Percentiles rank a stretch among this genome's conserved stretches.
Conservation (phyloP, 1,140 invertebrate genomes). For the Apocrypta bakeri region DNA sequence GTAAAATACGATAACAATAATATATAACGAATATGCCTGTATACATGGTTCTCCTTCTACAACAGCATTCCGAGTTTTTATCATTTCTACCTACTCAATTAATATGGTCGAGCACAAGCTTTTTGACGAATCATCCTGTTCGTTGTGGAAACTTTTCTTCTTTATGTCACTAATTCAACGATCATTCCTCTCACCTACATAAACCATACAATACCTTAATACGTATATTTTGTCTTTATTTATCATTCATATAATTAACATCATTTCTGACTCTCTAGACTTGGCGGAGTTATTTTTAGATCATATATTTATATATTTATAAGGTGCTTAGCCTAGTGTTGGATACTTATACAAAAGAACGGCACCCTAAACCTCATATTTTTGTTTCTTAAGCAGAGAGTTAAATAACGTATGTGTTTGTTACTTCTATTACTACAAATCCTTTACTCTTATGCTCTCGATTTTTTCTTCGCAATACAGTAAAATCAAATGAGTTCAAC, state of each 20-base stretch:
- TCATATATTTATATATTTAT: no score
- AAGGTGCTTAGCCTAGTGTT: slow-evolving; percentile 50
- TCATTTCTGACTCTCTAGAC: slow-evolving; percentile 37
- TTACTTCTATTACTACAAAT: slow-evolving; percentile 19
- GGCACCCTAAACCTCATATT: slow-evolving; percentile 52
- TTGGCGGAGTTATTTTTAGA: slow-evolving; percentile 37
- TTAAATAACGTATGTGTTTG: slow-evolving; percentile 2
- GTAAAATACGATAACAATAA: slow-evolving; percentile 70
- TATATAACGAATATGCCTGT: slow-evolving; percentile 67
- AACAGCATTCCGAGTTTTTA: slow-evolving; percentile 63
- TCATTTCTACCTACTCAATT: slow-evolving; percentile 58
- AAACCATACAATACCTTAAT: slow-evolving; percentile 48
- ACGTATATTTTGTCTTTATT: slow-evolving; percentile 51
- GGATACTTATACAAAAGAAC: slow-evolving; percentile 52
- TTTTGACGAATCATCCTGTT: slow-evolving; percentile 24
- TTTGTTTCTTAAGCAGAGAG: not conserved
- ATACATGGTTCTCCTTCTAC: slow-evolving; percentile 68
- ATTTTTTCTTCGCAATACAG: not conserved
- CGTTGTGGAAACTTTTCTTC: not conserved
- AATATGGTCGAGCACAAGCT: slow-evolving; percentile 35
- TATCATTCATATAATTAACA: slow-evolving; percentile 57
- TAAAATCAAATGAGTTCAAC: not conserved
- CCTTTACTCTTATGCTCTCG: not conserved
- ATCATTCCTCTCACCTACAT: not conserved
- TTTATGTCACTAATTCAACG: slow-evolving; percentile 18